These are phyloP conservation scores for Cotesia typhae DNA, from an alignment of 1,140 invertebrate species.

Conservation along the genomic window DNA sequence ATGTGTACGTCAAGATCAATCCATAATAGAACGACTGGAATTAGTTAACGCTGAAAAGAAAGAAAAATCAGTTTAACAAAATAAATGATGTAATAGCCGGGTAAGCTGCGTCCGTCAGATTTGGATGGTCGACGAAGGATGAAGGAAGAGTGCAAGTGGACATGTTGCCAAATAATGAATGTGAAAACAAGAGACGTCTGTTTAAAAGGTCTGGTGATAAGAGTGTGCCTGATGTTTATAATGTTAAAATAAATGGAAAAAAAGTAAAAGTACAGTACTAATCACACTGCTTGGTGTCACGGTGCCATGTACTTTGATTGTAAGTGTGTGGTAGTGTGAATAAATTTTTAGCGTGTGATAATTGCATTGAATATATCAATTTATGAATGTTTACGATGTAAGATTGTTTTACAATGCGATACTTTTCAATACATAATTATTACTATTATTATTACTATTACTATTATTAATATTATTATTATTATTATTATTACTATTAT, in stretches of 20 bases:
- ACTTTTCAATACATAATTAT: neutral
- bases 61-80: too few relatives aligned
- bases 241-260: constrained; percentile 8
- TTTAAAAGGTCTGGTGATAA: constrained; percentile 39
- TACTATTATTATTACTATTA: constrained; percentile 1
- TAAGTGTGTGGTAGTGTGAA: neutral
- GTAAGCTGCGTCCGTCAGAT: constrained; percentile 33
- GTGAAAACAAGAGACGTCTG: constrained; percentile 34
- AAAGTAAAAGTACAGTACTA: constrained; percentile 29
- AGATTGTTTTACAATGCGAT: too few relatives aligned
- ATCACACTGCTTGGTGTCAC: constrained; percentile 21
- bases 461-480: too few relatives aligned
- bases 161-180: constrained; percentile 49
- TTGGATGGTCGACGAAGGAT: constrained; percentile 46
- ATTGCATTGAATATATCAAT: constrained; percentile 33
- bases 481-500: too few relatives aligned
- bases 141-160: constrained; percentile 52
- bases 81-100: constrained; percentile 17
- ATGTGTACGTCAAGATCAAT: constrained; percentile 18
- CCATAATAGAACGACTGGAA: constrained; percentile 12
- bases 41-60: too few relatives aligned
- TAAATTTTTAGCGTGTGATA: constrained; percentile 34
- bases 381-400: too few relatives aligned
- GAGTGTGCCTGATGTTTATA: constrained; percentile 38
- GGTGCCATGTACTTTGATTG: constrained; percentile 31